Base-by-base conservation (phyloP, 2,113 vertebrate genomes). In the Peromyscus californicus region DNA sequence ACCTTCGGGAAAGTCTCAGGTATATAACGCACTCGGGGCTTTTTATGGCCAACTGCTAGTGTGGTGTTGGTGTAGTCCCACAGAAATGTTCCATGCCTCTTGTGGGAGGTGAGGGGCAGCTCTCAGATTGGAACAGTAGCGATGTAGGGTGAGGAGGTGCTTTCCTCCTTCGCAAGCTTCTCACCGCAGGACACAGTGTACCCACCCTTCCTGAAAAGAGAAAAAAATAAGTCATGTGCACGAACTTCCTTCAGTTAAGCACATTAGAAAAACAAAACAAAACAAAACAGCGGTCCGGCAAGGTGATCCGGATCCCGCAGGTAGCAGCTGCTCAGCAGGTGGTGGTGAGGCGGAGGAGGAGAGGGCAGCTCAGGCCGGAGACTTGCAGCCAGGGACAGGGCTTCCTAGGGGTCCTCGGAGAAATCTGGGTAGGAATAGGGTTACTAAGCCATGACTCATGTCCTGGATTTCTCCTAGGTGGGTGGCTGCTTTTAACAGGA, bases 271-370 rank as follows among this genome's bases (percentile, higher is more conserved):
- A 24, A 72, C 29, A 74, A 69, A 69, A 39, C 3, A 74, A 74
- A 39, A 57, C 13, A 54, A 93, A 61, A 15, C 72, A 54, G 95
- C 76, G 93, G 90, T 63, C 80, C 67, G 36, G 95, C 94, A 42
- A 82, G 67, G 85, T 70, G 89, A 96, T 82, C 94, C 96, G 93
- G 85, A 83, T 83, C 78, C 51, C 70, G 89, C 97, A 96, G 96
- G 97, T 97, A 76, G 97, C 85, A 90, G 36, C 88, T 48, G 76
- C 70, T 86, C 82, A 65, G 97, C 94, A 94, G 89, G 95, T 93
- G 97, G 95, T 93, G 97, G 78, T 85, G n/a, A 80, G 51, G 33
- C n/a, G 48, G 88, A 63, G 51, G 24, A 57, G 59, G 61, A 51
- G 24, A 12, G 36, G 48, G 70, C 11, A 69, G n/a, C 84, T 72